Evolutionary conservation across 2,113 vertebrate genomes (phyloP).

Genomic region (Tragelaphus imberbis): DNA sequence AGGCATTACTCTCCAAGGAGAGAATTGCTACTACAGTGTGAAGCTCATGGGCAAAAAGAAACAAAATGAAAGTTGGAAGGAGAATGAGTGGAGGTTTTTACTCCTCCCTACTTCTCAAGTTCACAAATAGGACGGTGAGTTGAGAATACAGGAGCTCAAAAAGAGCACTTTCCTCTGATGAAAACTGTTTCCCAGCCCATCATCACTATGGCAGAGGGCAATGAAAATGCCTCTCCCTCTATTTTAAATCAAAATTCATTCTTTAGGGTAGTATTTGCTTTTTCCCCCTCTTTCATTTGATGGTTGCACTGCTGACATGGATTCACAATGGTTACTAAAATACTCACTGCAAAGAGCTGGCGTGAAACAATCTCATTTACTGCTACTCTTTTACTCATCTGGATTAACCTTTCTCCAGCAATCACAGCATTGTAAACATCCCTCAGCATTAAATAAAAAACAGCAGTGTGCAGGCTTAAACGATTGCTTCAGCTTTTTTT

Average conservation of each 20-base stretch:
- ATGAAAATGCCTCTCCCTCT: conserved; percentile 28
- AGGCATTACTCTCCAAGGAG: conserved; percentile 5
- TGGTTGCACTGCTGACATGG: conserved; percentile 44
- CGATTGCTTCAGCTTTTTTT: conserved; percentile 39
- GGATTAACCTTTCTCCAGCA: conserved; percentile 65
- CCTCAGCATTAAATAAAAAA: conserved; percentile 61
- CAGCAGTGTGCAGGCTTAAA: conserved; percentile 54
- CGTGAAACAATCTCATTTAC: conserved; percentile 42
- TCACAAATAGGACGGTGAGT: neutral
- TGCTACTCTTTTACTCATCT: conserved; percentile 28
- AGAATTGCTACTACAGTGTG: neutral
- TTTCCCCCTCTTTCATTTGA: conserved; percentile 19
- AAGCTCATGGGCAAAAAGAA: conserved; percentile 22
- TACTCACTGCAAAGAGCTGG: conserved; percentile 44
- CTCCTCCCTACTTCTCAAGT: neutral
- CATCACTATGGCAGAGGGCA: conserved; percentile 8
- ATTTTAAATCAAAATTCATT: conserved; percentile 46
- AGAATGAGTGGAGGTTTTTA: neutral
- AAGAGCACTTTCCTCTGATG: conserved; percentile 4
- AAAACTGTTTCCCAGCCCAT: conserved; percentile 4
- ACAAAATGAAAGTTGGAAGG: conserved; percentile 42
- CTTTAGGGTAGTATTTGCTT: conserved; percentile 50
- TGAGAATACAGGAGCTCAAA: neutral
- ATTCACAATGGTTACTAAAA: conserved; percentile 59
- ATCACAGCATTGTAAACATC: conserved; percentile 46